A percentile compares a stretch with the other conserved stretches of the same genome.
Evolutionary conservation across 2,113 vertebrate species (phyloP).

Genomic region (Gallinago media): DNA sequence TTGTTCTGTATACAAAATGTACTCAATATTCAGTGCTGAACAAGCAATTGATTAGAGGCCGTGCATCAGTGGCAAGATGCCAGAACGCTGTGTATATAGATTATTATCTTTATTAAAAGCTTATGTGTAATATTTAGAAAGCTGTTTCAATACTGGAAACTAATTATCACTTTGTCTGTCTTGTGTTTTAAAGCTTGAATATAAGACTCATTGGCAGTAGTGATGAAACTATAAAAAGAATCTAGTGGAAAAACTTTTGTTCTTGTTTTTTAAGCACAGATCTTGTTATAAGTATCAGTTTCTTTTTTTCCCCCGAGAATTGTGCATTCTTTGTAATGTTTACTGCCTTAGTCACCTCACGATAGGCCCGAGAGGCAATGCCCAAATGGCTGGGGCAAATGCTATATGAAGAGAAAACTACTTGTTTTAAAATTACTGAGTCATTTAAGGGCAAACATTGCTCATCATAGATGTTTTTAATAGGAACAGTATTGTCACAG

Average conservation of each 20-base stretch:
- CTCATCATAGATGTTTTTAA: background rate
- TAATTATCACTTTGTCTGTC: background rate
- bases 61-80: background rate
- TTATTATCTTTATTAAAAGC: slow-evolving; percentile 20
- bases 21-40: background rate
- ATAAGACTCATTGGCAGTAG: background rate
- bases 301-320: background rate
- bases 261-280: background rate
- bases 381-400: background rate
- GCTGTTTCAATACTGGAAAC: background rate
- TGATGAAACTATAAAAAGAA: background rate
- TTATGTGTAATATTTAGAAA: background rate
- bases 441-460: background rate
- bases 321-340: background rate
- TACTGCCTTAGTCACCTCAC: background rate
- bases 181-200: background rate
- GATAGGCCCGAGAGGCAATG: background rate
- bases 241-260: background rate
- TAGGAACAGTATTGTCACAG: background rate
- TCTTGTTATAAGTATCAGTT: background rate
- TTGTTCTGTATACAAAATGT: background rate
- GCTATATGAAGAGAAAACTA: background rate
- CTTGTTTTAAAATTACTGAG: background rate
- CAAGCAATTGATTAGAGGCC: background rate
- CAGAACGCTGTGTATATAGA: background rate